A percentile compares a stretch with the other conserved stretches of the same genome.
These are phyloP conservation scores for Leptobrachium ailaonicum DNA, from an alignment of 2,113 vertebrate species.

Conservation along the genomic window DNA sequence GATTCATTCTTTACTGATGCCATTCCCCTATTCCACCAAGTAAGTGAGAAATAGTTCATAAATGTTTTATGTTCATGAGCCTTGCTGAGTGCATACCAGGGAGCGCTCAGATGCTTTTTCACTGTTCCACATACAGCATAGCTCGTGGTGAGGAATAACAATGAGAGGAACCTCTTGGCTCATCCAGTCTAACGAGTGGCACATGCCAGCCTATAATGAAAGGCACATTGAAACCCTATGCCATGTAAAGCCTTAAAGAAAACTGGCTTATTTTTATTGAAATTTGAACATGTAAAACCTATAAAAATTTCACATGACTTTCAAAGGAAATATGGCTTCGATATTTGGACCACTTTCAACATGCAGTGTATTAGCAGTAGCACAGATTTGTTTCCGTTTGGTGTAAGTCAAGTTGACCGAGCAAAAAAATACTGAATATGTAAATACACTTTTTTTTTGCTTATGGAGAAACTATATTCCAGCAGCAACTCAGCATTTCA, in stretches of 20 bases:
- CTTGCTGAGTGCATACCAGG: constrained; percentile 6
- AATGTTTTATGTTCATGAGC: constrained; percentile 33
- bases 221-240: background rate
- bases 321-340: too few relatives aligned
- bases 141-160: constrained; percentile 16
- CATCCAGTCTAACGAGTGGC: background rate
- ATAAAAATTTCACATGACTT: too few relatives aligned
- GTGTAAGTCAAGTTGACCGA: too few relatives aligned
- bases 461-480: too few relatives aligned
- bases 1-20: background rate
- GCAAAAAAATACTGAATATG: too few relatives aligned
- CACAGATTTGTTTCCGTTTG: too few relatives aligned
- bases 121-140: background rate
- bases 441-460: too few relatives aligned
- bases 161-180: constrained; percentile 1
- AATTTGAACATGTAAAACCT: too few relatives aligned
- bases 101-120: background rate
- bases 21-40: background rate
- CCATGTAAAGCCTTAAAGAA: background rate
- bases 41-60: constrained; percentile 6
- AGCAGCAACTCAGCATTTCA: too few relatives aligned
- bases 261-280: too few relatives aligned
- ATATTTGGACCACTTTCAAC: too few relatives aligned
- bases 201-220: background rate
- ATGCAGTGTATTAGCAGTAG: too few relatives aligned